phyloP scores from a whole-genome alignment of 1,140 invertebrate species.

The Olivierus martensii region DNA sequence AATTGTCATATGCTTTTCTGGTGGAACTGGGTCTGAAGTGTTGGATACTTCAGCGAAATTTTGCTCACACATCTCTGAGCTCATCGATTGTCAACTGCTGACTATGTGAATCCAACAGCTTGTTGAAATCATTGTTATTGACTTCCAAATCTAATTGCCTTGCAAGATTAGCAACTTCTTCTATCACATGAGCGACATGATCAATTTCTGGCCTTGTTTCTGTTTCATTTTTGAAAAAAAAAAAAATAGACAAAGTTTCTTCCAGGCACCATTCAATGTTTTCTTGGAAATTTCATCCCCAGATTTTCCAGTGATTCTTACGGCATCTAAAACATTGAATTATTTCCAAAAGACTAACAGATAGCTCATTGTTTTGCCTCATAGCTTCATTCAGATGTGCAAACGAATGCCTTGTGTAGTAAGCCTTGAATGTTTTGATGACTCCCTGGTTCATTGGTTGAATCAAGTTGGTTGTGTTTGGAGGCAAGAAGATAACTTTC shows the following conservation, averaged over 20 bases:
- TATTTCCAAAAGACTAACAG: no score
- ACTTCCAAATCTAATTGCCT: constrained; percentile 6
- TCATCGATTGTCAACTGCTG: neutral
- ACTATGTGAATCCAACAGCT: constrained; percentile 3
- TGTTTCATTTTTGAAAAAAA: neutral
- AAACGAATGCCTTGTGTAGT: no score
- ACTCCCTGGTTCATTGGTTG: no score
- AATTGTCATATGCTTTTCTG: no score
- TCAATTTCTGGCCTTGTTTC: constrained; percentile 2
- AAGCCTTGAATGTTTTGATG: no score
- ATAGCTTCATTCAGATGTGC: no score
- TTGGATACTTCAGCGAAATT: neutral
- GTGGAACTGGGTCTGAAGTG: neutral
- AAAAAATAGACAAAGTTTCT: neutral
- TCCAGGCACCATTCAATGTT: neutral
- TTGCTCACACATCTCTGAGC: neutral
- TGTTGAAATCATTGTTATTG: neutral
- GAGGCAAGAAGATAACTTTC: no score
- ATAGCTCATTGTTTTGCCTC: no score
- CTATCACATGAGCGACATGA: constrained; percentile 1
- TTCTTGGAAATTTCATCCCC: neutral
- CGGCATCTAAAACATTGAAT: no score
- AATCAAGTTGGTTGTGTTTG: no score
- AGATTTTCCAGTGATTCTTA: no score
- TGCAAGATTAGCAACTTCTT: constrained; percentile 4